Percentiles rank a stretch among this genome's conserved stretches.
Conservation (phyloP, 1,140 invertebrate species). For the Rhopalosiphum maidis region DNA sequence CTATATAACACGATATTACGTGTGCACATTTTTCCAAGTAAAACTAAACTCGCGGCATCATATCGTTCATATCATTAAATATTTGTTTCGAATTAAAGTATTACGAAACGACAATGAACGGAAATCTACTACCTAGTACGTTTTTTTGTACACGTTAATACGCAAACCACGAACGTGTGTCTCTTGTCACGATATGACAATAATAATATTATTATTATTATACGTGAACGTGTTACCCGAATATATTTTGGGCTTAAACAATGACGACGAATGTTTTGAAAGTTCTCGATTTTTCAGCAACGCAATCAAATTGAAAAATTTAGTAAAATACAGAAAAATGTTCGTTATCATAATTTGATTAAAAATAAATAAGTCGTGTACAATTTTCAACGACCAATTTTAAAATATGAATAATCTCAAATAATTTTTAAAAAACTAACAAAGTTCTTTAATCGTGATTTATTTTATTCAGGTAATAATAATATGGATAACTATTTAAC, state of each 20-base stretch:
- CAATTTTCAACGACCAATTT: neutral
- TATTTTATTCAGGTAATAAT: neutral
- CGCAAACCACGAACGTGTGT: neutral
- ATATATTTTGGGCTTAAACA: neutral
- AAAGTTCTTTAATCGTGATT: neutral
- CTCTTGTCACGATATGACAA: neutral
- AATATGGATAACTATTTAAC: too few species aligned
- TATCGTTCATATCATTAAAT: slow-evolving; percentile 1
- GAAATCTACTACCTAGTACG: neutral
- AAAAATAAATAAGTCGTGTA: too few species aligned
- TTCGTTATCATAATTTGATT: too few species aligned
- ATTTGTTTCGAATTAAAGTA: neutral
- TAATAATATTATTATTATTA: neutral
- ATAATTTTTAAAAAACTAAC: neutral
- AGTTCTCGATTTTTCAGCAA: neutral
- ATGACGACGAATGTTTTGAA: neutral
- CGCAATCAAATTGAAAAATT: too few species aligned
- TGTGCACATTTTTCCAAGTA: neutral
- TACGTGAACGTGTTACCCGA: neutral
- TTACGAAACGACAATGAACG: neutral
- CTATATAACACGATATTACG: neutral
- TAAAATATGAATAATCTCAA: neutral
- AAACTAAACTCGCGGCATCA: neutral
- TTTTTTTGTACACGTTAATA: neutral
- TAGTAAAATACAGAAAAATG: too few species aligned